phyloP scores from a whole-genome alignment of 1,140 invertebrate species.

The Cydia fagiglandana region DNA sequence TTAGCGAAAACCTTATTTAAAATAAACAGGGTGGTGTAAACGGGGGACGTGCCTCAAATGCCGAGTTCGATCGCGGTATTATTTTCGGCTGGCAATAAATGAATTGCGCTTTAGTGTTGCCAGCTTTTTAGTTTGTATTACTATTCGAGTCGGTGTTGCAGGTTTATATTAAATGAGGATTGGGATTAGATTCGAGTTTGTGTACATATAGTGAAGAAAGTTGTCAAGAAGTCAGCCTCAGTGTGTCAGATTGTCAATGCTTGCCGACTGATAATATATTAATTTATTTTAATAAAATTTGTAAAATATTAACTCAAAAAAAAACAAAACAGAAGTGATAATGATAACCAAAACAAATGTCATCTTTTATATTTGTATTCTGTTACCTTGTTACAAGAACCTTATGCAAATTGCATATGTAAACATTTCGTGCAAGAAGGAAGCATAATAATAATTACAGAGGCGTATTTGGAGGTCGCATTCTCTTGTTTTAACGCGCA shows the following conservation, averaged over 20 bases:
- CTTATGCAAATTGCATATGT: slow-evolving; percentile 1
- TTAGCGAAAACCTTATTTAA: slow-evolving; percentile 75
- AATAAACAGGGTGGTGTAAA: slow-evolving; percentile 74
- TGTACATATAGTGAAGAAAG: neutral
- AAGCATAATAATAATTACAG: slow-evolving; percentile 5
- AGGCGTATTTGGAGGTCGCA: slow-evolving; percentile 29
- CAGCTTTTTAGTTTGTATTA: too few relatives aligned
- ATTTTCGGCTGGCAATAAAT: slow-evolving; percentile 60
- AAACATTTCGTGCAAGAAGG: neutral
- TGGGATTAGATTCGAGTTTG: slow-evolving; percentile 5
- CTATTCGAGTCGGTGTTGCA: slow-evolving; percentile 15
- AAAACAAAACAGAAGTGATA: too few relatives aligned
- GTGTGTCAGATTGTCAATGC: neutral
- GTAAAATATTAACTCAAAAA: too few relatives aligned
- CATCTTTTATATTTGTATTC: neutral
- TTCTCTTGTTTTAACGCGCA: neutral
- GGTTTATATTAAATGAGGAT: slow-evolving; percentile 26
- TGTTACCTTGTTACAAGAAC: neutral
- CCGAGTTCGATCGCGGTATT: slow-evolving; percentile 58
- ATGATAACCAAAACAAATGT: neutral
- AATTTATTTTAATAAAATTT: too few relatives aligned
- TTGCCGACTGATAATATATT: too few relatives aligned
- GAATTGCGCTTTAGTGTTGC: slow-evolving; percentile 45
- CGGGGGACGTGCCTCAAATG: slow-evolving; percentile 68
- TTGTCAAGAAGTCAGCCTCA: neutral